Conservation (phyloP, 2,888 invertebrate genomes). For the Syrista parreyssii region DNA sequence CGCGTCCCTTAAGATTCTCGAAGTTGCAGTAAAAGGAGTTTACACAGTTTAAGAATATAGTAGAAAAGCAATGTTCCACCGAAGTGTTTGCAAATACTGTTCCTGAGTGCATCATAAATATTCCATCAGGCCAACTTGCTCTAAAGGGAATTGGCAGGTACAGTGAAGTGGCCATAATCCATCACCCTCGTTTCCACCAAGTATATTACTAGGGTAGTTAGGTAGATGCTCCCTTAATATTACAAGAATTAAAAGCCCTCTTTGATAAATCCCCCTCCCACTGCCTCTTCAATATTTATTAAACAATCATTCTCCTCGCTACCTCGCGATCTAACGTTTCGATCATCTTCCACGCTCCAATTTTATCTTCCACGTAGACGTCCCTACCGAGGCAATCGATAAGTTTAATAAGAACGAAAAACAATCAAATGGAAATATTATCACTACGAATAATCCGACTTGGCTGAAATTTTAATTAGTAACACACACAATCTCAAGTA, state of each 20-base stretch:
- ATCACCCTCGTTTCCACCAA: neutral
- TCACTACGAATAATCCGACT: too few relatives aligned
- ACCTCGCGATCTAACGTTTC: neutral
- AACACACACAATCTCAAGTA: neutral
- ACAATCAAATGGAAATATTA: neutral
- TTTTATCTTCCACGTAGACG: neutral
- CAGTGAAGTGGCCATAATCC: neutral
- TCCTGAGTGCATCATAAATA: constrained; percentile 29
- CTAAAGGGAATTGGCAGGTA: constrained; percentile 24
- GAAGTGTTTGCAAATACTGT: constrained; percentile 2
- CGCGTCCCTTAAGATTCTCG: neutral
- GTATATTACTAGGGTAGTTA: neutral
- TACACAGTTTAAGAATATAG: neutral
- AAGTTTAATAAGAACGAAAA: neutral
- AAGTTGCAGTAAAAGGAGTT: neutral
- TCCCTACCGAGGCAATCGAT: neutral
- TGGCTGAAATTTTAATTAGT: too few relatives aligned
- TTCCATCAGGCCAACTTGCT: constrained; percentile 24
- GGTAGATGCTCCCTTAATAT: neutral
- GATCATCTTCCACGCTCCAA: neutral
- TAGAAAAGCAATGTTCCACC: neutral
- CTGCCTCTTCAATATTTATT: neutral
- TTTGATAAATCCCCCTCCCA: neutral
- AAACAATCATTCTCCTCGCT: neutral
- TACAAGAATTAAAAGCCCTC: neutral